Evolutionary conservation across 30 jellyfish, hydroid and myxozoan species (phyloP), one percentile per base, ranked within the genome.

Genomic region (Calvadosia cruxmelitensis): DNA sequence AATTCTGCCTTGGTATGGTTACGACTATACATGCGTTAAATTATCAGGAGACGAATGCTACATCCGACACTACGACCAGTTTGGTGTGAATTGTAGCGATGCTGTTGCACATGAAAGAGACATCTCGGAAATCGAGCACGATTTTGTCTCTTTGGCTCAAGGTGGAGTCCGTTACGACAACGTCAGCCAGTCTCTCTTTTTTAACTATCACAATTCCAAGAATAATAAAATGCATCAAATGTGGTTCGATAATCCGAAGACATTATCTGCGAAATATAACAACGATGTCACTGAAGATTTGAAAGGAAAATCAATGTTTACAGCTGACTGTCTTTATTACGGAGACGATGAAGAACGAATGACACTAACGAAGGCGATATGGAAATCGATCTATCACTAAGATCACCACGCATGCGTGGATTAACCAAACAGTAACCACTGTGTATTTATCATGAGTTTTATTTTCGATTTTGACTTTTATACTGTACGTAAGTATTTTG

Each of bases 1-100:
- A 28, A 87, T 83, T 3, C 81, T 82, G 52, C 94, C 94, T 0
- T 82, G 94, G 94, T 82, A 82, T 57, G 94, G 94, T 16, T 82
- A 82, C 81, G 70, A 82, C 67, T 82, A 82, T 83, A 80, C 83
- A 2, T 82, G 94, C 52, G 68, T 68, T 15, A 69, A 53, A 24
- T 68, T 35, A 34, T 53, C 52, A 23, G 67, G 71, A 20, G 50
- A 74, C 57, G 70, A 29, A 1, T 82, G 94, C 49, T 35, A 67
- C 34, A 74, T 82, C 30, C 67, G 74, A 29, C 67, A 82, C 3
- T 84, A 70, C 28, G 85, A 84, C 2, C 73, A 63, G 35, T 33
- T 84, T 3, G 94, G 94, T 20, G 94, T 82, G 27, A 63, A 57
- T 10, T 82, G 94, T 57, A 82, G 94, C 63, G 94, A 82, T 48